Base-by-base conservation (phyloP, 2,888 invertebrate species). In the Sphaerophoria rueppellii region DNA sequence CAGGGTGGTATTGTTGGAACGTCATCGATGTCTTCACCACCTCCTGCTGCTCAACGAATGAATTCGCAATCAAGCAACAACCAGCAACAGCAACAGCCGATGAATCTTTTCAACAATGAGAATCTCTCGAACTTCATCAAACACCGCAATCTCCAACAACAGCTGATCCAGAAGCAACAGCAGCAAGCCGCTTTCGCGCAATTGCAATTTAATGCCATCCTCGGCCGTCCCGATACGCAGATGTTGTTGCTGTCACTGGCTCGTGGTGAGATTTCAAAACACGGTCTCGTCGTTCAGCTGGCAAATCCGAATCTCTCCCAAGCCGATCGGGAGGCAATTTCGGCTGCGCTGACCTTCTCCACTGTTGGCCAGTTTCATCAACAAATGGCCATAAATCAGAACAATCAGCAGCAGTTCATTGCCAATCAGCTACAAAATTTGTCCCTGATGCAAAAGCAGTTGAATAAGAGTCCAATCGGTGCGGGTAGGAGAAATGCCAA, bases 201-300 rank as follows among this genome's bases (percentile, higher is more conserved):
- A 63, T 87, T 91, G 0, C 91, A 91, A 60, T 76, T 91, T 1
- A 91, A 91, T 82, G 89, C 90, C 0, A 89, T 91, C 50, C 87
- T 91, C 1, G 89, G 88, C 71, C 89, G 91, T 11, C 89, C 91
- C 4, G 91, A 91, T 81, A 89, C 91, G 0, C 91, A 91, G 58
- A 82, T 90, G 76, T 77, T 91, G 14, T 77, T 91, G 6, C 69
- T 91, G 9, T 90, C 91, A 0, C 72, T 91, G 60, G 91, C 90
- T 24, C 91, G 91, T 88, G 91, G 91, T 32, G 91, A 91, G 73
- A 91, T 91, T 7, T 91, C 91, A 0, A 91, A 91, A 77, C 91
- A 91, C 65, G 91, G 91, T 0, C 78, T 91, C 2, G 73, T 91
- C 9, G 89, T 91, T 16, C 91, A 91, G 70, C 75, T 91, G 74